A percentile compares a stretch with the other conserved stretches of the same genome.
phyloP scores from a whole-genome alignment of 2,888 invertebrate species.

The Xestia ashworthii region DNA sequence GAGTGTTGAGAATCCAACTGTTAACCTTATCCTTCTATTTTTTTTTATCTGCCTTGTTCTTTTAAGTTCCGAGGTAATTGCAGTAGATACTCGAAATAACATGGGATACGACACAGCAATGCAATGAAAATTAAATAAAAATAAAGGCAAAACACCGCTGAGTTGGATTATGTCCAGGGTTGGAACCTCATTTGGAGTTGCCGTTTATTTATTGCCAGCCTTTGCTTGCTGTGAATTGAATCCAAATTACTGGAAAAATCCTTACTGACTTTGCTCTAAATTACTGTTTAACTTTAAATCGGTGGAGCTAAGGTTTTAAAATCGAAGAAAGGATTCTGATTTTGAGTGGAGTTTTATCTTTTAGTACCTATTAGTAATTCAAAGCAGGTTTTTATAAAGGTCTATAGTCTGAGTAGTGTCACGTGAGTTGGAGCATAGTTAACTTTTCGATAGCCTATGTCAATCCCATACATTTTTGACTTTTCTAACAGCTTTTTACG shows the following conservation, averaged over 20 bases:
- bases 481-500: background rate
- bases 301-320: background rate
- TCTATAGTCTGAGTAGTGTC: background rate
- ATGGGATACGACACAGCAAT: constrained; percentile 61
- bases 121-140: constrained; percentile 81
- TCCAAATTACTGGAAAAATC: constrained; percentile 84
- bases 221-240: constrained; percentile 84
- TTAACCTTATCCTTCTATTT: background rate
- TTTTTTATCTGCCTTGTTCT: background rate
- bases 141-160: constrained; percentile 73
- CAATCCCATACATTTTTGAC: background rate
- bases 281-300: constrained; percentile 52
- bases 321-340: background rate
- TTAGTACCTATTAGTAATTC: background rate
- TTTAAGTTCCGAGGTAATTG: background rate
- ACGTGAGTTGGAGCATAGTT: too few species aligned
- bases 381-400: background rate
- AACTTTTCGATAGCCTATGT: background rate
- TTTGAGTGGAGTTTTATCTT: background rate
- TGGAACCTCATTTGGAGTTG: constrained; percentile 84
- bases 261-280: constrained; percentile 69
- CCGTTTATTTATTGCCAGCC: constrained; percentile 85
- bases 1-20: background rate
- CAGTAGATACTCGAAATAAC: constrained; percentile 16
- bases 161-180: constrained; percentile 86